phyloP scores from a whole-genome alignment of 2,888 invertebrate species.

The Tetranychus piercei region DNA sequence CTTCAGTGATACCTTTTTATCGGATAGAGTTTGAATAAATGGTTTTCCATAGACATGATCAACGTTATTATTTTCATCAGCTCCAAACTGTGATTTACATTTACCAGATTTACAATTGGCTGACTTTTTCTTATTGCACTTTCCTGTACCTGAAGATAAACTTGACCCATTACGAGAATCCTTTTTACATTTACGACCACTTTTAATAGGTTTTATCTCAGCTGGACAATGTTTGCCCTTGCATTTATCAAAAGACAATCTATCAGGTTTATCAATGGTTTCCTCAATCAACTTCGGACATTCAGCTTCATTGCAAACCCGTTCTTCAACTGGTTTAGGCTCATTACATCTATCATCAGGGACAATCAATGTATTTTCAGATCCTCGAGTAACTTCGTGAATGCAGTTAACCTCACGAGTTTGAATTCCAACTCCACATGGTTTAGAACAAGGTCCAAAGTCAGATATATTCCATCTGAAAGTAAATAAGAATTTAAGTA shows the following conservation, averaged over 20 bases:
- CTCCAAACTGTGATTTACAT: not conserved
- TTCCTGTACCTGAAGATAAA: conserved; percentile 38
- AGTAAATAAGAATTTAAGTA: conserved; percentile 27
- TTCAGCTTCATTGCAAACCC: conserved; percentile 36
- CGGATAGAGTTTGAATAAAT: conserved; percentile 55
- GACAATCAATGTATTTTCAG: conserved; percentile 73
- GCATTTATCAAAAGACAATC: not conserved
- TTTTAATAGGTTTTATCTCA: conserved; percentile 47
- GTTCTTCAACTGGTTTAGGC: conserved; percentile 76
- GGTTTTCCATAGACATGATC: conserved; percentile 34
- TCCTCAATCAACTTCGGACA: not conserved
- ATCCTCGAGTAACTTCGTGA: conserved; percentile 44
- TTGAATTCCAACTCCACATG: conserved; percentile 70
- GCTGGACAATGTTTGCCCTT: conserved; percentile 36
- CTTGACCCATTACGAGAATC: conserved; percentile 40
- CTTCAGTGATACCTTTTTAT: conserved; percentile 60
- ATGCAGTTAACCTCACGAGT: conserved; percentile 64
- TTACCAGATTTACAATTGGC: not conserved
- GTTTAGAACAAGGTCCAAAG: conserved; percentile 70
- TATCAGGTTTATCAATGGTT: conserved; percentile 44
- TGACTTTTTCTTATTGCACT: conserved; percentile 13
- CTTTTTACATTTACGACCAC: not conserved
- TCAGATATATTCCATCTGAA: conserved; percentile 65
- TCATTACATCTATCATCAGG: conserved; percentile 81
- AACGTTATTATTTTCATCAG: not conserved